phyloP scores from a whole-genome alignment of 1,140 invertebrate species.

The Chrysoperla carnea region DNA sequence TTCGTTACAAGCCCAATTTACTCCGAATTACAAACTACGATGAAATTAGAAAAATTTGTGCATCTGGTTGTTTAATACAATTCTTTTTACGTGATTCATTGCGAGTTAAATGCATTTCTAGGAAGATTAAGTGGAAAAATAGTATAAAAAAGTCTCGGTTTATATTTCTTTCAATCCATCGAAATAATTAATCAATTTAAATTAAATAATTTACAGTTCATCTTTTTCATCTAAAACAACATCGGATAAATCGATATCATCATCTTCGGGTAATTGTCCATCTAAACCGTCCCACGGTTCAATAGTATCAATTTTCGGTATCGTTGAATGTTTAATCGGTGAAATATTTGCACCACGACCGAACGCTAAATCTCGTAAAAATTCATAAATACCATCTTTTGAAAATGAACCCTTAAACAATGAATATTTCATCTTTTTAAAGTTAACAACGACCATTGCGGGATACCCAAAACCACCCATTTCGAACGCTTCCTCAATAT shows the following conservation, averaged over 20 bases:
- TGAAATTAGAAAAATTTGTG: no score
- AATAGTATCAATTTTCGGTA: constrained; percentile 56
- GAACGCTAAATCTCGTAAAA: constrained; percentile 85
- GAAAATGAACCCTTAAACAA: constrained; percentile 88
- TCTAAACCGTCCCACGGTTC: constrained; percentile 97
- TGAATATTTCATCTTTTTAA: constrained; percentile 94
- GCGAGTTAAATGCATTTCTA: no score
- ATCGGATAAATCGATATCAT: constrained; percentile 87
- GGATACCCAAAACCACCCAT: constrained; percentile 87
- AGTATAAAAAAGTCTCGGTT: no score
- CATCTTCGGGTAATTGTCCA: constrained; percentile 71
- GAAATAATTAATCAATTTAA: no score
- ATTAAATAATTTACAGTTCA: constrained; percentile 43
- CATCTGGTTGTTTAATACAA: no score
- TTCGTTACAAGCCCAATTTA: no score
- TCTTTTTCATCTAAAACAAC: constrained; percentile 75
- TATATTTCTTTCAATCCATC: no score
- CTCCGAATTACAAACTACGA: no score
- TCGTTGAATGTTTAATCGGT: constrained; percentile 66
- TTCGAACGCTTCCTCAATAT: constrained; percentile 76
- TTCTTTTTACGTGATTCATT: background rate
- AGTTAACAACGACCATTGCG: constrained; percentile 90
- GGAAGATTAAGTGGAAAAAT: no score
- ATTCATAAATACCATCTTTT: constrained; percentile 85
- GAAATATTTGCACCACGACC: constrained; percentile 77